Conservation (phyloP, 1,140 invertebrate genomes). For the Cyrtorhinus lividipennis region DNA sequence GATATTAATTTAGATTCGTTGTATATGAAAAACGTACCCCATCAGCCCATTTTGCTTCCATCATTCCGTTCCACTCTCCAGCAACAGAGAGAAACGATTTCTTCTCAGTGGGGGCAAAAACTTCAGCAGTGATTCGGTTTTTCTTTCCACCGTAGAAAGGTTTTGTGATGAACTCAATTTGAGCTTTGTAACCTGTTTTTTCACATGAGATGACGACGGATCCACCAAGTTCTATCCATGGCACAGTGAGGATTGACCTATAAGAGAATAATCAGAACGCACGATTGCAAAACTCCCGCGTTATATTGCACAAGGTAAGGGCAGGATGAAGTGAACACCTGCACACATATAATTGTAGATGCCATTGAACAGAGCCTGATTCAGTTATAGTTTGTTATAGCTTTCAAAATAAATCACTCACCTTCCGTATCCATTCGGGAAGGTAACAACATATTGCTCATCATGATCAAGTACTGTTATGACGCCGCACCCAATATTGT, state of each 20-base stretch:
- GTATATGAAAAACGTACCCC: conserved; percentile 57
- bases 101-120: conserved; percentile 59
- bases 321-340: too few species aligned
- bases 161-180: conserved; percentile 88
- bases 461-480: conserved; percentile 67
- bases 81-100: conserved; percentile 73
- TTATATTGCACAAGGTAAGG: too few species aligned
- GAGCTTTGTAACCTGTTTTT: conserved; percentile 77
- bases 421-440: conserved; percentile 91
- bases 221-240: conserved; percentile 94
- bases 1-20: too few species aligned
- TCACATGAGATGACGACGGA: conserved; percentile 71
- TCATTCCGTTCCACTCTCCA: conserved; percentile 93
- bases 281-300: conserved; percentile 19
- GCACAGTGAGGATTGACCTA: conserved; percentile 85
- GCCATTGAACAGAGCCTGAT: too few species aligned
- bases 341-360: too few species aligned
- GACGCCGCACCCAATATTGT: conserved; percentile 69
- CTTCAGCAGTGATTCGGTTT: conserved; percentile 72
- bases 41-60: conserved; percentile 75
- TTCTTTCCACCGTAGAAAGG: conserved; percentile 95
- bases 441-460: conserved; percentile 85
- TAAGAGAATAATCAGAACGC: too few species aligned
- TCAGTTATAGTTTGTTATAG: too few species aligned
- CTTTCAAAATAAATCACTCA: too few species aligned